Percentiles rank a stretch among this genome's conserved stretches.
Conservation (phyloP, 37 sponge, comb jelly and placozoan species). For the Cladorhizidae sp. region DNA sequence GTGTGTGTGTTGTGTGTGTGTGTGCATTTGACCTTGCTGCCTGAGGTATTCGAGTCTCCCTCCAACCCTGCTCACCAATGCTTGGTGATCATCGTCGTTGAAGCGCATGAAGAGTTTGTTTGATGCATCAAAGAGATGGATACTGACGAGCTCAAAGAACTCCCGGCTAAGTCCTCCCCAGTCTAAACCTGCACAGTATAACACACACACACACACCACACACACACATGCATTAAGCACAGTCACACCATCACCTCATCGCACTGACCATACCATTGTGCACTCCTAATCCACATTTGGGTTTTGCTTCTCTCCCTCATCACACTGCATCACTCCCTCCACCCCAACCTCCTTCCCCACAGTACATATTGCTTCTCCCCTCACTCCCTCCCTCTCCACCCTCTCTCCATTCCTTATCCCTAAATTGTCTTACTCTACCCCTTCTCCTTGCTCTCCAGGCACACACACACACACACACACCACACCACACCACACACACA, state of each 20-base stretch:
- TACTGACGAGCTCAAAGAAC: constrained; percentile 71
- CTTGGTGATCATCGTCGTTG: constrained; percentile 53
- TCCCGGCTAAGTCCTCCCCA: constrained; percentile 90
- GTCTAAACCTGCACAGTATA: constrained; percentile 64
- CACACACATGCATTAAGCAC: constrained; percentile 1
- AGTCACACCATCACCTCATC: too few relatives aligned
- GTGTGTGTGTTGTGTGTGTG: not conserved
- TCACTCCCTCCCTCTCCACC: not conserved
- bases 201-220: not conserved
- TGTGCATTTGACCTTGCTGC: too few relatives aligned
- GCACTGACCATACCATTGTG: too few relatives aligned
- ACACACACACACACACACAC: too few relatives aligned
- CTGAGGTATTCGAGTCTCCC: too few relatives aligned
- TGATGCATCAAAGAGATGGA: constrained; percentile 64
- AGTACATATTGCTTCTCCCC: not conserved
- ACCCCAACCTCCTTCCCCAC: too few relatives aligned
- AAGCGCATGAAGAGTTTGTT: constrained; percentile 68
- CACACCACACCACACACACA: too few relatives aligned
- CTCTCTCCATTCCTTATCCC: not conserved
- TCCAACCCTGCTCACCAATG: constrained; percentile 43
- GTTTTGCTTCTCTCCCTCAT: too few relatives aligned
- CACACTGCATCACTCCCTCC: too few relatives aligned
- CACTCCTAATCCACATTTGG: too few relatives aligned
- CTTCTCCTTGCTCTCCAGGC: not conserved
- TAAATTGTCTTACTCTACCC: not conserved